A percentile compares a stretch with the other conserved stretches of the same genome.
Evolutionary conservation across 2,888 invertebrate genomes (phyloP).

Genomic region (Standfussiana lucernea): DNA sequence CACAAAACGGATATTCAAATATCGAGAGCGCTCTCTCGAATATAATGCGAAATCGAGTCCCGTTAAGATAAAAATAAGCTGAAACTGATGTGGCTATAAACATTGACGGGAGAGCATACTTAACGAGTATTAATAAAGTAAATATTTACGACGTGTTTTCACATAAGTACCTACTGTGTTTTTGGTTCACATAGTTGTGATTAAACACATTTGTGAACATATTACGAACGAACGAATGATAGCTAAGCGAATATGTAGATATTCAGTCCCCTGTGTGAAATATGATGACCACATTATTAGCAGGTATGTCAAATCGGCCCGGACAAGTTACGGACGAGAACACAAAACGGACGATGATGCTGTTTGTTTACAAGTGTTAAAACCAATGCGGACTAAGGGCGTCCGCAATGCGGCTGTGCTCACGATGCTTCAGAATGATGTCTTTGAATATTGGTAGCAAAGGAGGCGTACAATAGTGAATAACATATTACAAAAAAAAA

Average conservation of each 20-base stretch:
- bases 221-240: background rate
- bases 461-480: background rate
- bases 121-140: constrained; percentile 44
- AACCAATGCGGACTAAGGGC: background rate
- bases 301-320: background rate
- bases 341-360: background rate
- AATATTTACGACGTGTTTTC: constrained; percentile 57
- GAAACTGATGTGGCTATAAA: constrained; percentile 41
- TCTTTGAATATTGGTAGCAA: background rate
- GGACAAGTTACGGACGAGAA: background rate
- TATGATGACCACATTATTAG: background rate
- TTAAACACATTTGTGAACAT: background rate
- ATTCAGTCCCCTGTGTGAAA: background rate
- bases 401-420: background rate
- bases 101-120: constrained; percentile 33
- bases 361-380: background rate
- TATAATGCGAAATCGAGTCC: constrained; percentile 23
- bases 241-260: background rate
- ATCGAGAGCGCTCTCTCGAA: constrained; percentile 23
- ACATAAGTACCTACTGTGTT: constrained; percentile 22
- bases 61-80: constrained; percentile 55
- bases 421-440: background rate
- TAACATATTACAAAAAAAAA: background rate
- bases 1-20: constrained; percentile 8
- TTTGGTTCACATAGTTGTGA: constrained; percentile 15